Percentiles rank a stretch among this genome's conserved stretches.
Evolutionary conservation across 1,140 invertebrate species (phyloP).

Genomic region (Pteromalus puparum): DNA sequence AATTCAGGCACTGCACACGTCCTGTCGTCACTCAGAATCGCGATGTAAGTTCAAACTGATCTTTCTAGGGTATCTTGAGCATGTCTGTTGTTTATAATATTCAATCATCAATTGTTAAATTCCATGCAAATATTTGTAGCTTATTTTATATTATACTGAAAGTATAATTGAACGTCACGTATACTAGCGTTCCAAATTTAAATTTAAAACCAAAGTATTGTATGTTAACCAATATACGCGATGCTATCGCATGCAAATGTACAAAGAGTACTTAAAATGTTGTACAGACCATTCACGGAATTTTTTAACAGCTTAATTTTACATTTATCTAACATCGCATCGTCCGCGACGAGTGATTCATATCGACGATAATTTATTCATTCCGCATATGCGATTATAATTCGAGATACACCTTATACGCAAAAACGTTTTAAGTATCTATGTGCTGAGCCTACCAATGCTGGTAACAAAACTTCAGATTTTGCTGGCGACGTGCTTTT

Average conservation of each 20-base stretch:
- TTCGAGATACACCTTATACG: conserved; percentile 1
- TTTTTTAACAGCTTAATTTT: background rate
- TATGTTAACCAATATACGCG: background rate
- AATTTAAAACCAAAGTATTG: no score
- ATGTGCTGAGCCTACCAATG: background rate
- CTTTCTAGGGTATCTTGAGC: no score
- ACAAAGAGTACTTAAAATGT: background rate
- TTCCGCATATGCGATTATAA: background rate
- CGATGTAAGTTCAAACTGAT: no score
- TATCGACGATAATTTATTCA: conserved; percentile 5
- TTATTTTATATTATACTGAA: no score
- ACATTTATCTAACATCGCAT: background rate
- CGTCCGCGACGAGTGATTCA: background rate
- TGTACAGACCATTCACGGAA: background rate
- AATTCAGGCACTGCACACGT: background rate
- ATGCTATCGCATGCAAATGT: background rate
- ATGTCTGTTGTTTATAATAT: no score
- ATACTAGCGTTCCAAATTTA: no score
- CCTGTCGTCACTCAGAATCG: no score
- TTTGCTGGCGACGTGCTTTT: background rate
- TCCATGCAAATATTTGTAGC: no score
- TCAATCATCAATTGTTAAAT: no score
- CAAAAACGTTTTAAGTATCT: background rate
- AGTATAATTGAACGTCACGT: no score
- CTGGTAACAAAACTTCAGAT: background rate